Conservation (phyloP, 2,888 invertebrate genomes). For the Macrosiphum euphorbiae region DNA sequence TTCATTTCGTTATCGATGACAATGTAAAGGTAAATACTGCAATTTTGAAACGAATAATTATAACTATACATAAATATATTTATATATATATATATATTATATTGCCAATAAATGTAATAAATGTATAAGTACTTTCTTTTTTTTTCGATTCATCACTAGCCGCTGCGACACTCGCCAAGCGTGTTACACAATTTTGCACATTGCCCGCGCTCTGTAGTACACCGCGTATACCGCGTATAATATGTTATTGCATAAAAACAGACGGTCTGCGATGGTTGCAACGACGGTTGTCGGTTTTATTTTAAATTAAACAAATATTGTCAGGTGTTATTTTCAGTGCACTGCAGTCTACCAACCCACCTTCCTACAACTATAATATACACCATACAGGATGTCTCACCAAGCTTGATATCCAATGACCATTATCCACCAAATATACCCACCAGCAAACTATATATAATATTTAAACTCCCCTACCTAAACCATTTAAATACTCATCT, state of each 20-base stretch:
- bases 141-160: conserved; percentile 23
- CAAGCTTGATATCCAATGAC: background rate
- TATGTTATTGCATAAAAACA: conserved; percentile 34
- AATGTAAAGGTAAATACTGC: conserved; percentile 30
- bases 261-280: background rate
- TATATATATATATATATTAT: background rate
- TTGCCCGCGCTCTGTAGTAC: background rate
- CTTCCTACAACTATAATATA: background rate
- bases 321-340: background rate
- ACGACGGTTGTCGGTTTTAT: background rate
- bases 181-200: conserved; percentile 50
- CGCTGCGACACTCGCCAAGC: conserved; percentile 28
- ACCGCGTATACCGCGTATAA: background rate
- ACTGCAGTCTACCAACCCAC: background rate
- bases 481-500: background rate
- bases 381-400: background rate
- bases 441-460: background rate
- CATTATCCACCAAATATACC: background rate
- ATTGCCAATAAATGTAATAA: conserved; percentile 14
- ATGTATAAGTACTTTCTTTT: conserved; percentile 43
- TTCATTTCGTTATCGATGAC: conserved; percentile 26
- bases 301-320: conserved; percentile 7
- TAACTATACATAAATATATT: conserved; percentile 1
- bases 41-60: conserved; percentile 40
- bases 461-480: background rate